These are phyloP conservation scores for Cavia aperea DNA, from an alignment of 2,113 vertebrate genomes.

Conservation along the genomic window DNA sequence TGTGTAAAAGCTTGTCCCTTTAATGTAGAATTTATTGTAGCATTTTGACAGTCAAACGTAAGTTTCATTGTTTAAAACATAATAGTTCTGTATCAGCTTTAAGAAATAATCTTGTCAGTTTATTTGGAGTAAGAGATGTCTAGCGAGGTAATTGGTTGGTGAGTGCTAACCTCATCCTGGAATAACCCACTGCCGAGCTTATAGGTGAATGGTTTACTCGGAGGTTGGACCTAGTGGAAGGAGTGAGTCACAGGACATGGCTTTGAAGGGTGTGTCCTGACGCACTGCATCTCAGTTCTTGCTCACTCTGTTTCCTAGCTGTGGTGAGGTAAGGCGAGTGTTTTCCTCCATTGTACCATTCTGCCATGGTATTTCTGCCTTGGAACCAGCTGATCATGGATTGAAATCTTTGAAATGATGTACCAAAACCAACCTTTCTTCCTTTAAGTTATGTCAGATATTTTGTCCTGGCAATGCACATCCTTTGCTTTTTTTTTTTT, in stretches of 20 bases:
- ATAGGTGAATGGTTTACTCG: not conserved
- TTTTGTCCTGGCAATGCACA: not conserved
- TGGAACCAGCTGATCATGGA: not conserved
- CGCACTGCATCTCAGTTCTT: not conserved
- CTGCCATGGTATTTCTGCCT: not conserved
- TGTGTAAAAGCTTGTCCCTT: not conserved
- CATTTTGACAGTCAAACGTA: slow-evolving; percentile 4
- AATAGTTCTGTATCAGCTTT: not conserved
- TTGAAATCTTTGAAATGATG: not conserved
- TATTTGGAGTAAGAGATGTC: not conserved
- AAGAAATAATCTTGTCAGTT: not conserved
- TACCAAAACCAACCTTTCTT: not conserved
- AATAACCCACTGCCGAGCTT: not conserved
- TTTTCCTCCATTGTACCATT: not conserved
- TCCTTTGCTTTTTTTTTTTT: not conserved
- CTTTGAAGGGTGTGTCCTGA: not conserved
- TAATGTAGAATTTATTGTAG: slow-evolving; percentile 23
- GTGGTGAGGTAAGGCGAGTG: not conserved
- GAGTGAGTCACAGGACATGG: not conserved
- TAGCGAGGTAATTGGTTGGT: not conserved
- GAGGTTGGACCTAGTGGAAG: not conserved
- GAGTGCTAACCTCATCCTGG: not conserved
- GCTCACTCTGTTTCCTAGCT: not conserved
- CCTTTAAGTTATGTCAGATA: not conserved
- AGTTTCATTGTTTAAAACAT: slow-evolving; percentile 23